Conservation (phyloP, 1,140 invertebrate species). For the Ceratoteleas bidentatus region DNA sequence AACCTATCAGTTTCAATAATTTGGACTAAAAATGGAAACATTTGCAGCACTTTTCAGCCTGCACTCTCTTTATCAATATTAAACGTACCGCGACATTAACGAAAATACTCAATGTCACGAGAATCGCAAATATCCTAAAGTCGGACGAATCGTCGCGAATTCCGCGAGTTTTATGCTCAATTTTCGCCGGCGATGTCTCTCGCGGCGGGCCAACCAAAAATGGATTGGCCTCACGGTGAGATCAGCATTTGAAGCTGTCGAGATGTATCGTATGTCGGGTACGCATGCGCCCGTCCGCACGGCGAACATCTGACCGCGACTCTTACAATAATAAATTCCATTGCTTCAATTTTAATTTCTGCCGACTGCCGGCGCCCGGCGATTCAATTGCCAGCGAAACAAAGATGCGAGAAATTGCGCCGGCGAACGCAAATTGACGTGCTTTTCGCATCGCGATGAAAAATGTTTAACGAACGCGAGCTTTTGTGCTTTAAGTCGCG, state of each 20-base stretch:
- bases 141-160: conserved; percentile 1
- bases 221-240: conserved; percentile 63
- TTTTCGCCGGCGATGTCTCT: conserved; percentile 59
- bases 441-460: too few relatives aligned
- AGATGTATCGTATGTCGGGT: too few relatives aligned
- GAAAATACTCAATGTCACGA: too few relatives aligned
- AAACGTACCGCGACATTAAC: too few relatives aligned
- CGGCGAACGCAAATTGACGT: too few relatives aligned
- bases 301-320: conserved; percentile 50
- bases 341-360: conserved; percentile 43
- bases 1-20: too few relatives aligned
- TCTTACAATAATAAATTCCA: conserved; percentile 58
- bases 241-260: too few relatives aligned
- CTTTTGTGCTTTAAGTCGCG: conserved; percentile 32
- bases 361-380: too few relatives aligned
- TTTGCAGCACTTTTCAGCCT: too few relatives aligned
- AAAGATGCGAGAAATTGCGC: too few relatives aligned
- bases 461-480: conserved; percentile 26
- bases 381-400: not conserved
- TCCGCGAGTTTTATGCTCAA: conserved; percentile 50
- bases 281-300: too few relatives aligned
- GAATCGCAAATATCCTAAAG: not conserved
- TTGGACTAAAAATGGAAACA: too few relatives aligned
- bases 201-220: conserved; percentile 60
- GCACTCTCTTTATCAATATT: not conserved